Percentiles rank a stretch among this genome's conserved stretches.
phyloP scores from a whole-genome alignment of 1,140 invertebrate genomes.

The Tetramorium simillimum region DNA sequence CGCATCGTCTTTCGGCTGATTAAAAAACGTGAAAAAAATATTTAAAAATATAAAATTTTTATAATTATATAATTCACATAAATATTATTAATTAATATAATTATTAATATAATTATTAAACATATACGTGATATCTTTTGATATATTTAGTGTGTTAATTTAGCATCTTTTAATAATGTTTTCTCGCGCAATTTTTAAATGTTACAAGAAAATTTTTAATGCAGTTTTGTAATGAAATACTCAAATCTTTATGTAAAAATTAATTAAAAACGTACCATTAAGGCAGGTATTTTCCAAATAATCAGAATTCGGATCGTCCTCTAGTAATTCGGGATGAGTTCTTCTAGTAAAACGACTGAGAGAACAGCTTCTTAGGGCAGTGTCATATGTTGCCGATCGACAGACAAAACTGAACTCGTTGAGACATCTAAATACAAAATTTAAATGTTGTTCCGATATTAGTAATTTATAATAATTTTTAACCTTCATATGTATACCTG shows the following conservation, averaged over 20 bases:
- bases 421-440: conserved; percentile 87
- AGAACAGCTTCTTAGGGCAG: conserved; percentile 90
- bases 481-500: conserved; percentile 83
- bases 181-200: neutral
- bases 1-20: conserved; percentile 92
- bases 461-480: neutral
- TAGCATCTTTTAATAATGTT: neutral
- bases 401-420: conserved; percentile 96
- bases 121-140: neutral
- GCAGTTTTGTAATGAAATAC: neutral
- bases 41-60: conserved; percentile 35
- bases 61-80: neutral
- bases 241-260: conserved; percentile 1
- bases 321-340: conserved; percentile 93
- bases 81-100: conserved; percentile 17
- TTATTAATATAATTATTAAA: conserved; percentile 12
- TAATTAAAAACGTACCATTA: conserved; percentile 87
- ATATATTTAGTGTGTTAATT: neutral
- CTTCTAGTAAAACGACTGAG: conserved; percentile 93
- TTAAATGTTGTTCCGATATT: neutral
- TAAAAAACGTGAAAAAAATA: conserved; percentile 25
- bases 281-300: conserved; percentile 97
- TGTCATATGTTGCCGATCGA: conserved; percentile 93
- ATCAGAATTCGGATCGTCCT: conserved; percentile 94
- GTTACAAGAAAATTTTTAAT: neutral